A percentile compares a stretch with the other conserved stretches of the same genome.
Evolutionary conservation across 2,113 vertebrate genomes (phyloP).

Genomic region (Anolis carolinensis): DNA sequence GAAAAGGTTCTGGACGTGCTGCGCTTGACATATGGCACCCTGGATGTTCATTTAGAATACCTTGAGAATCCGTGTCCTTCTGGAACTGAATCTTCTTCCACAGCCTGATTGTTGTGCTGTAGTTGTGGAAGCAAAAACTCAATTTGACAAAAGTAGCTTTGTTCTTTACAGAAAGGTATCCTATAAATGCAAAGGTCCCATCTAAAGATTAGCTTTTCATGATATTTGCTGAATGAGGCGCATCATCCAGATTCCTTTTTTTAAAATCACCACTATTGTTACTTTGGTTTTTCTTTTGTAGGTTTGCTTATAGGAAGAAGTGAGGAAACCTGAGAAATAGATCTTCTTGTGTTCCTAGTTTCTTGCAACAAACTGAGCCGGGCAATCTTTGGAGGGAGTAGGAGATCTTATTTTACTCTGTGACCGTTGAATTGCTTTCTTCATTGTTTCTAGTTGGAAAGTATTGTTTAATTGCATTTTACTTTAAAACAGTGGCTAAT

Average conservation of each 20-base stretch:
- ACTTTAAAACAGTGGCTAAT: background rate
- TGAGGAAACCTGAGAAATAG: background rate
- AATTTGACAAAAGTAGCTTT: background rate
- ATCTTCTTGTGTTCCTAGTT: slow-evolving; percentile 37
- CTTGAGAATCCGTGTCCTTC: slow-evolving; percentile 57
- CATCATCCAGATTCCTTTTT: background rate
- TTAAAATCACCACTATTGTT: background rate
- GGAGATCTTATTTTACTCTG: slow-evolving; percentile 2
- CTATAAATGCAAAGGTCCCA: background rate
- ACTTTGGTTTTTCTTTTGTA: background rate
- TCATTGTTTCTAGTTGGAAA: background rate
- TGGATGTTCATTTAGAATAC: slow-evolving; percentile 88
- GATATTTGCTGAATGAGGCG: background rate
- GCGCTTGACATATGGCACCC: slow-evolving; percentile 76
- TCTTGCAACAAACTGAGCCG: slow-evolving; percentile 53
- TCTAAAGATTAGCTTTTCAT: background rate
- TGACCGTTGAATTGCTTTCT: slow-evolving; percentile 26
- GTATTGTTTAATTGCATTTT: background rate
- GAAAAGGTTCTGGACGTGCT: slow-evolving; percentile 81
- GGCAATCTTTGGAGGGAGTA: background rate
- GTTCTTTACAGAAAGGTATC: background rate
- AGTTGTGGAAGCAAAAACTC: slow-evolving; percentile 25
- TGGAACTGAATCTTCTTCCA: slow-evolving; percentile 36
- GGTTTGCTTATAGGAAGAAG: background rate
- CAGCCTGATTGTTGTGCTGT: background rate